phyloP scores from a whole-genome alignment of 2,113 vertebrate species.

The Choloepus hoffmanni region DNA sequence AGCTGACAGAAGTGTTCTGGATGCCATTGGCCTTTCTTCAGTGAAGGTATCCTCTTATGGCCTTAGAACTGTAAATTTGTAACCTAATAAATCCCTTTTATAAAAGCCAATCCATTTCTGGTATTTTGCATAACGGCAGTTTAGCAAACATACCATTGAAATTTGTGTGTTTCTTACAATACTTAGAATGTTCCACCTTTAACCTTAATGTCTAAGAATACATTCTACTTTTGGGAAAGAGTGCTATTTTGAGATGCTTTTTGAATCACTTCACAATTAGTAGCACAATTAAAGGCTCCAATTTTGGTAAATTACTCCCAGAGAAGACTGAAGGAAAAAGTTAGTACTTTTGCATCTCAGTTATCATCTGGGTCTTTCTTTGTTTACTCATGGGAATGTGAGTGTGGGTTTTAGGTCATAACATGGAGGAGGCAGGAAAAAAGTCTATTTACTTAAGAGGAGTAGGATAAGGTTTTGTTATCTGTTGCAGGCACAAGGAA shows the following conservation, averaged over 20 bases:
- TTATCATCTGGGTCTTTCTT: background rate
- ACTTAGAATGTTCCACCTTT: background rate
- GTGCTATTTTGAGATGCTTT: background rate
- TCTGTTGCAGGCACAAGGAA: background rate
- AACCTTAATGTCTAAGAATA: slow-evolving; percentile 16
- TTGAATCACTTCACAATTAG: background rate
- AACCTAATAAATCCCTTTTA: no score
- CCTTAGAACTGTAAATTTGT: no score
- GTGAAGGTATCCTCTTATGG: no score
- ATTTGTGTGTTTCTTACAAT: background rate
- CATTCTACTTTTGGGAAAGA: background rate
- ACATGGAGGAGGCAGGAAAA: background rate
- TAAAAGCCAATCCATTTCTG: no score
- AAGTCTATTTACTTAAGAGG: background rate
- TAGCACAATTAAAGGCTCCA: background rate
- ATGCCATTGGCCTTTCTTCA: no score
- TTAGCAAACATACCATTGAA: background rate
- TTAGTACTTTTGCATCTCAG: background rate
- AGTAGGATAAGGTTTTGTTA: background rate
- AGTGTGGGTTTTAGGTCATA: fast-evolving
- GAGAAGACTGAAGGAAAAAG: background rate
- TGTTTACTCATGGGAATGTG: background rate
- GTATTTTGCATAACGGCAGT: no score
- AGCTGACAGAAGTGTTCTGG: no score
- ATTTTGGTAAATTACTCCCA: background rate